A percentile compares a stretch with the other conserved stretches of the same genome.
phyloP scores from a whole-genome alignment of 2,797 vertebrate species.

The Tympanoctomys barrerae region DNA sequence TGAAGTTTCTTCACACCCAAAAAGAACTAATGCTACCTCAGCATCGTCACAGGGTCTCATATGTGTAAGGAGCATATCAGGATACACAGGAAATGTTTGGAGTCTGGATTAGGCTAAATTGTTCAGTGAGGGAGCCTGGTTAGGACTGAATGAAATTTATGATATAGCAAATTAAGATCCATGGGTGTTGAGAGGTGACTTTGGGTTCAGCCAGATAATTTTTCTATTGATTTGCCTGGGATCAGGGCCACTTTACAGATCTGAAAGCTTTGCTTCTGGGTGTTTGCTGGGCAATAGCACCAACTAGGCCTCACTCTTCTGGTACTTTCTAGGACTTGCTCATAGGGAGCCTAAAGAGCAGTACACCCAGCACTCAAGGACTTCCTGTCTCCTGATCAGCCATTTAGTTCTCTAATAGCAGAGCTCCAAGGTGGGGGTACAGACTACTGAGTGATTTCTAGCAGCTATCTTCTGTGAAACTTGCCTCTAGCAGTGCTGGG shows the following conservation, averaged over 20 bases:
- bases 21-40: neutral
- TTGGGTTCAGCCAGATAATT: neutral
- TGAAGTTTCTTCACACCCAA: neutral
- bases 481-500: neutral
- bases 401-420: neutral
- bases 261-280: neutral
- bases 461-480: neutral
- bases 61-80: neutral
- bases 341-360: neutral
- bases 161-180: neutral
- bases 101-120: neutral
- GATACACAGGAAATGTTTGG: neutral
- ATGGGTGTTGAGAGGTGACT: neutral
- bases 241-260: neutral
- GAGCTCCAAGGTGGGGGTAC: too few relatives aligned
- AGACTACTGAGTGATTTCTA: neutral
- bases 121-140: neutral
- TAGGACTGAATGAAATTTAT: neutral
- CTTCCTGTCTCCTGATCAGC: neutral
- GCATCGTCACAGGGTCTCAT: neutral
- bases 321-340: neutral
- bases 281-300: neutral
- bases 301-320: neutral
- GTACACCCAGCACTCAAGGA: neutral
- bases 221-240: neutral